phyloP scores from a whole-genome alignment of 2,888 invertebrate species.

The Acholoe squamosa region DNA sequence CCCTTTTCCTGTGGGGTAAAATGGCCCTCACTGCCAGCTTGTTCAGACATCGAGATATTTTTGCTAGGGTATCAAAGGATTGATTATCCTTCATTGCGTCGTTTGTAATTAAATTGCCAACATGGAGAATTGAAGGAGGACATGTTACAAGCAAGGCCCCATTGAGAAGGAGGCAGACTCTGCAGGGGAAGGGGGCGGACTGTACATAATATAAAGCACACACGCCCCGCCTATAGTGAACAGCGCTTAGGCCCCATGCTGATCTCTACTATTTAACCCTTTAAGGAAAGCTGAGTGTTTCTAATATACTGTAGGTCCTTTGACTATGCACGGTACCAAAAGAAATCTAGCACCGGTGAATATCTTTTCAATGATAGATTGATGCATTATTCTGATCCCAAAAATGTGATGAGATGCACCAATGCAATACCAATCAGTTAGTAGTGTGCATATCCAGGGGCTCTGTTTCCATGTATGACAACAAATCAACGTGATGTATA shows the following conservation, averaged over 20 bases:
- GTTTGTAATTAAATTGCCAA: constrained; percentile 20
- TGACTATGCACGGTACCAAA: no score
- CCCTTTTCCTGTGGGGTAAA: background rate
- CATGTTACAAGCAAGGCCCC: background rate
- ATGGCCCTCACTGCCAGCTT: background rate
- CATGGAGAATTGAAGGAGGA: constrained; percentile 3
- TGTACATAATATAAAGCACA: constrained; percentile 15
- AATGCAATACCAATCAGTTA: no score
- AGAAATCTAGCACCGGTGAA: no score
- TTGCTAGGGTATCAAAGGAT: background rate
- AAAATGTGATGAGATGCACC: no score
- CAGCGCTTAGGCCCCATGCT: background rate
- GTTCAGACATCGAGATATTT: background rate
- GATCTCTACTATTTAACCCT: background rate
- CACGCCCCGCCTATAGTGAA: background rate
- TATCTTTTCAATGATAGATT: no score
- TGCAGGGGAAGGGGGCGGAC: background rate
- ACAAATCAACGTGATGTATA: no score
- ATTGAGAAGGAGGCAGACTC: background rate
- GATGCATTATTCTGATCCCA: no score
- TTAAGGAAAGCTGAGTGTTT: no score
- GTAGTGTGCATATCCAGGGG: no score
- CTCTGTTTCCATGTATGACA: no score
- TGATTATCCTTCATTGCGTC: constrained; percentile 13
- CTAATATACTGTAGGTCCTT: no score